A percentile compares a stretch with the other conserved stretches of the same genome.
These are phyloP conservation scores for Phragmatobia fuliginosa DNA, from an alignment of 2,888 invertebrate genomes.

Conservation along the genomic window DNA sequence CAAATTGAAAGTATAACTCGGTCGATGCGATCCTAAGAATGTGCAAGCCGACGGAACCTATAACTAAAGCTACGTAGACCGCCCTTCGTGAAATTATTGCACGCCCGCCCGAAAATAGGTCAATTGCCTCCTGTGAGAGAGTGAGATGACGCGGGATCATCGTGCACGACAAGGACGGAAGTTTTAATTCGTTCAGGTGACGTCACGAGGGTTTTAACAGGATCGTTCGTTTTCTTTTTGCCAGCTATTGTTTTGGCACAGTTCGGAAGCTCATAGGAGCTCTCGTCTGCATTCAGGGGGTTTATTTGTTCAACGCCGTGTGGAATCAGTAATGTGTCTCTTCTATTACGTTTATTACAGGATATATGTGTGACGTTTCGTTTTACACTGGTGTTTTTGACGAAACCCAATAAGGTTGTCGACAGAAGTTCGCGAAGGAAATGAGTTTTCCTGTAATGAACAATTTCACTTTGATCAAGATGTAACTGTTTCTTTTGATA, in stretches of 20 bases:
- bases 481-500: slow-evolving; percentile 60
- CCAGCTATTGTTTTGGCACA: slow-evolving; percentile 74
- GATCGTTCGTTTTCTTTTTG: slow-evolving; percentile 75
- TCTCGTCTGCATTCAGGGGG: slow-evolving; percentile 54
- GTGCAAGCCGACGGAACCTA: slow-evolving; percentile 73
- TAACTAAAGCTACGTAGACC: slow-evolving; percentile 68
- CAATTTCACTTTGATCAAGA: slow-evolving; percentile 64
- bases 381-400: slow-evolving; percentile 46
- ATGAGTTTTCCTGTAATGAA: slow-evolving; percentile 65
- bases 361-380: slow-evolving; percentile 18
- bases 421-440: slow-evolving; percentile 58
- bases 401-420: slow-evolving; percentile 36
- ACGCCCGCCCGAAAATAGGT: slow-evolving; percentile 83
- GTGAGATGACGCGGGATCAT: slow-evolving; percentile 65
- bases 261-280: slow-evolving; percentile 54
- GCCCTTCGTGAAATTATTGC: slow-evolving; percentile 82
- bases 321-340: slow-evolving; percentile 64
- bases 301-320: slow-evolving; percentile 58
- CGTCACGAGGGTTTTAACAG: slow-evolving; percentile 80
- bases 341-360: slow-evolving; percentile 41
- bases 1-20: slow-evolving; percentile 65
- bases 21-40: slow-evolving; percentile 66
- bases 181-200: slow-evolving; percentile 83
- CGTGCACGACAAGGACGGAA: slow-evolving; percentile 69
- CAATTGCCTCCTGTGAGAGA: slow-evolving; percentile 80